Conservation (phyloP, 2,888 invertebrate species). For the Aleiodes alternator region DNA sequence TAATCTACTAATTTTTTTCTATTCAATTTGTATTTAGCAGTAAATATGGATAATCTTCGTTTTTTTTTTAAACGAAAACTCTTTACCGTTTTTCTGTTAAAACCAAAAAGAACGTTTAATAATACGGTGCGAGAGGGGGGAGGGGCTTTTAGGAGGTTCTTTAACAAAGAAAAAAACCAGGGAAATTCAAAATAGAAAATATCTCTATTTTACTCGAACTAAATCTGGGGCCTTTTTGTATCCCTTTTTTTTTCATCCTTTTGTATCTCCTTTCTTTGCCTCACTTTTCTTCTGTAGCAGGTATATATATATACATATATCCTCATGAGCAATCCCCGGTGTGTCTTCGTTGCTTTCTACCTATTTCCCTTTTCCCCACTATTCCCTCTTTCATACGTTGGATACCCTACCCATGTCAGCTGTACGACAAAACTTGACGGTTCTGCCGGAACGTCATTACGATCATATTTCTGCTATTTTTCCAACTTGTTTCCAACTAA, state of each 20-base stretch:
- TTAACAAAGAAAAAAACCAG: too few relatives aligned
- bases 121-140: too few relatives aligned
- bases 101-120: too few relatives aligned
- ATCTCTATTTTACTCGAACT: constrained; percentile 21
- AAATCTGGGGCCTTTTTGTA: constrained; percentile 38
- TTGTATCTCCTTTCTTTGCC: constrained; percentile 5
- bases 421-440: constrained; percentile 57
- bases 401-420: constrained; percentile 48
- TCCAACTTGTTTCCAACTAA: constrained; percentile 3
- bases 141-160: too few relatives aligned
- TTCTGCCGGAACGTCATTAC: constrained; percentile 56
- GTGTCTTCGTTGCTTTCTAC: constrained; percentile 57
- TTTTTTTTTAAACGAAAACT: too few relatives aligned
- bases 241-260: not conserved
- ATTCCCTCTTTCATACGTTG: not conserved
- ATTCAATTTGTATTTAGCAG: too few relatives aligned
- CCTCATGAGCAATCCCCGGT: constrained; percentile 33
- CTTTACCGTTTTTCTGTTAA: too few relatives aligned
- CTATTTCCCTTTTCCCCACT: constrained; percentile 17
- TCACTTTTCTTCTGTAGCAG: not conserved
- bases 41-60: too few relatives aligned
- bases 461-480: constrained; percentile 24
- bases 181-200: too few relatives aligned
- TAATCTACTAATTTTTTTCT: too few relatives aligned
- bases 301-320: constrained; percentile 13